phyloP scores from a whole-genome alignment of 1,140 invertebrate species.

The Pomacea maculata region DNA sequence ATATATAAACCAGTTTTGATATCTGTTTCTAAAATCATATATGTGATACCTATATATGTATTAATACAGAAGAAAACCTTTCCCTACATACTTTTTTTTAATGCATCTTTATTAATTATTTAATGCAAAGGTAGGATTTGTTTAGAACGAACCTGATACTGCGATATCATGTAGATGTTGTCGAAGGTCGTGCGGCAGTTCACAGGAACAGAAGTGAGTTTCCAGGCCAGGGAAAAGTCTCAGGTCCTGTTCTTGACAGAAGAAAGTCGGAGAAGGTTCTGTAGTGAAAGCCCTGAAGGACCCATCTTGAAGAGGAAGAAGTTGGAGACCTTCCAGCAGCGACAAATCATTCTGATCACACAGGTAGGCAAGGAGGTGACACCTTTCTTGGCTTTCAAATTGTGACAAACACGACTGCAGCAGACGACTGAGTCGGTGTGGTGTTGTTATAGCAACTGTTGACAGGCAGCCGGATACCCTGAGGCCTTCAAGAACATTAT shows the following conservation, averaged over 20 bases:
- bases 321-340: neutral
- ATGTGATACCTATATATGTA: too few relatives aligned
- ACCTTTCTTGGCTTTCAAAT: neutral
- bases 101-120: too few relatives aligned
- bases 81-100: too few relatives aligned
- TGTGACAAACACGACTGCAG: neutral
- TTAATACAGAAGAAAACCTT: too few relatives aligned
- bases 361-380: neutral
- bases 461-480: neutral
- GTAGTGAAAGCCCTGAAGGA: neutral
- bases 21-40: too few relatives aligned
- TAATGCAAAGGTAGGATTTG: too few relatives aligned
- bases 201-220: neutral
- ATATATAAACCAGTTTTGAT: too few relatives aligned
- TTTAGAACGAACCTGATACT: neutral
- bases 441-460: neutral
- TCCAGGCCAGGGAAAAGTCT: constrained; percentile 10
- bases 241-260: neutral
- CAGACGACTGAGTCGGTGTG: neutral
- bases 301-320: constrained; percentile 16
- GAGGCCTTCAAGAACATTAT: neutral
- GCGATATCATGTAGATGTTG: neutral
- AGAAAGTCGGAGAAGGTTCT: neutral
- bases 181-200: neutral
- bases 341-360: neutral